Base-by-base conservation (phyloP, 2,888 invertebrate genomes). In the Polyploca ridens region DNA sequence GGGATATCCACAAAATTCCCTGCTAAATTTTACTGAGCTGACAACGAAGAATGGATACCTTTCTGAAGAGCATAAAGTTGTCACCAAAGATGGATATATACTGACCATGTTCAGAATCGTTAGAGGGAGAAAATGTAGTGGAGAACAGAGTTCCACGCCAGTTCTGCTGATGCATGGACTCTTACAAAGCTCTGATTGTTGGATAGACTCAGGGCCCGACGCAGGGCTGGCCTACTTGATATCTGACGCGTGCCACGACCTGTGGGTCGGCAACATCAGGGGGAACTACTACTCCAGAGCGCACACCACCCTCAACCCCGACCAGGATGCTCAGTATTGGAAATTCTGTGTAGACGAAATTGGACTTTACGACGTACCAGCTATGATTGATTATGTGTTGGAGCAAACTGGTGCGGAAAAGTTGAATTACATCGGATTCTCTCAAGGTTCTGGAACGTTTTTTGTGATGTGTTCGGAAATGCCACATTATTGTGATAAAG, bases 281-380 rank as follows among this genome's bases (percentile, higher is more conserved):
- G 79, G 79, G 2, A 77, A 71, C 62, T 64, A 73, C 49, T 95
- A 95, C 77, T 93, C 94, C n/a, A 85, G 90, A 35, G 87, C 82
- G 13, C 96, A 97, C 38, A 64, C 66, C 64, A 82, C 78, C 0
- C 73, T 91, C 76, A 68, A 90, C 63, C 85, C 91, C 0, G 81
- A 77, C 1, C 75, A 65, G 49, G 89, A 94, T 54, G 35, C 78
- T 1, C 79, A 88, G 44, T 96, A 93, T 78, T 96, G 96, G 96
- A 80, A 94, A 49, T 96, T 95, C 74, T 96, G 96, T 65, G 97
- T 96, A 91, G 96, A 98, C 78, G 96, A 97, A 80, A 97, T 98
- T 81, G 97, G 96, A 0, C 82, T 90, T 33, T 95, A 94, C 74
- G 98, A 99, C 83, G 76, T 98, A 1, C 97, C 98, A 1, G 96